Evolutionary conservation across 2,888 invertebrate genomes (phyloP), one percentile per base, ranked within the genome.

Genomic region (Mythimna vitellina): DNA sequence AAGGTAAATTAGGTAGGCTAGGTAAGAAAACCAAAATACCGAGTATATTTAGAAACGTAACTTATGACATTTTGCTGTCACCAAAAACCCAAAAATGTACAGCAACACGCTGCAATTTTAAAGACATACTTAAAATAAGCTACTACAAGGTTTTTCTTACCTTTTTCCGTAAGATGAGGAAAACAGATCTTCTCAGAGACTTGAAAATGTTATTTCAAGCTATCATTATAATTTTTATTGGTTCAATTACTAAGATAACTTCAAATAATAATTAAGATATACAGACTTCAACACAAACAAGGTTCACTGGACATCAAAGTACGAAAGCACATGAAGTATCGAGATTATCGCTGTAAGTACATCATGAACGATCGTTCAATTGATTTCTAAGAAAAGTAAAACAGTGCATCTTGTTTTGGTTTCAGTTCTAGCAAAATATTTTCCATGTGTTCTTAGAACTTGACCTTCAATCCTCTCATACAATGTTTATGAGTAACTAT

Each of bases 341-440:
- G 22, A 76, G 70, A 81, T 83, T 73, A 83, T 70, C 65, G 54
- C 58, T 67, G 66, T 66, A 70, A 72, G 73, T 76, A 70, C 54
- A 79, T 77, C 51, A 68, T 80, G 68, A 83, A 75, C 70, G 80
- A 78, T 68, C 73, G 73, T 75, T 81, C 77, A 80, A 78, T 81
- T 70, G 73, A 80, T 85, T 92, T 91, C 92, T 83, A 65, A 85
- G 92, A 92, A 92, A 70, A 73, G 65, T 60, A 56, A 74, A 86
- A 91, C 91, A 90, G 88, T 87, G 89, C 82, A 85, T 86, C 87
- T 91, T 92, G 89, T 91, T 90, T 88, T 84, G 83, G 82, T 89
- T 89, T 87, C 86, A 87, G 83, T 79, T 79, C 73, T 76, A 84
- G 80, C 80, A 81, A 86, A 80, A 83, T 80, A 88, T 90, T 91